Evolutionary conservation across 1,140 invertebrate species (phyloP).

Genomic region (Drosophila sproati): DNA sequence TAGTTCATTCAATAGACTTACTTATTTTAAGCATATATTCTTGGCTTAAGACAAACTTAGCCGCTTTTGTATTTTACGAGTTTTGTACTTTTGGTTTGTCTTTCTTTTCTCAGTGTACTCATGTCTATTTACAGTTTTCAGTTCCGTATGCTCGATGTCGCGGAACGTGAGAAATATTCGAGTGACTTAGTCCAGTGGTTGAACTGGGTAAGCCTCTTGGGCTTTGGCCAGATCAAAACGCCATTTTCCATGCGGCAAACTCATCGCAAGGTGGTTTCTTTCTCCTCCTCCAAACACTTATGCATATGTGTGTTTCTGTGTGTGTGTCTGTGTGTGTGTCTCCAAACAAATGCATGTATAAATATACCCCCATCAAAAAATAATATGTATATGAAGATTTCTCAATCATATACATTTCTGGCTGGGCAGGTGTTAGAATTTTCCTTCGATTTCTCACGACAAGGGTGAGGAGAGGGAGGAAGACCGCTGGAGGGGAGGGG

Average conservation of each 20-base stretch:
- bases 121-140: conserved; percentile 12
- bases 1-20: no score
- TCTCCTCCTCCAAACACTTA: conserved; percentile 45
- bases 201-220: conserved; percentile 61
- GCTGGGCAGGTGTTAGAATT: neutral
- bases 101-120: conserved; percentile 27
- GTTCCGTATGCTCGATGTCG: conserved; percentile 49
- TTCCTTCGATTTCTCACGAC: neutral
- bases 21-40: no score
- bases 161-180: conserved; percentile 79
- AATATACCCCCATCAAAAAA: conserved; percentile 50
- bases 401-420: conserved; percentile 50
- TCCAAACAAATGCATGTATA: conserved; percentile 46
- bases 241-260: conserved; percentile 45
- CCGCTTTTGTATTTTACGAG: conserved; percentile 12
- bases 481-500: neutral
- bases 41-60: no score
- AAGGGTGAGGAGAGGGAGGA: neutral
- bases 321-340: neutral
- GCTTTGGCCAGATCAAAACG: conserved; percentile 66
- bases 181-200: conserved; percentile 75
- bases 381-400: conserved; percentile 25
- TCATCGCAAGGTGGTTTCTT: conserved; percentile 26
- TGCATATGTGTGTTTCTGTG: conserved; percentile 20
- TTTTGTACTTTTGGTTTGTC: no score